Evolutionary conservation across 2,797 vertebrate species (phyloP).

Genomic region (Bovichtus variegatus): DNA sequence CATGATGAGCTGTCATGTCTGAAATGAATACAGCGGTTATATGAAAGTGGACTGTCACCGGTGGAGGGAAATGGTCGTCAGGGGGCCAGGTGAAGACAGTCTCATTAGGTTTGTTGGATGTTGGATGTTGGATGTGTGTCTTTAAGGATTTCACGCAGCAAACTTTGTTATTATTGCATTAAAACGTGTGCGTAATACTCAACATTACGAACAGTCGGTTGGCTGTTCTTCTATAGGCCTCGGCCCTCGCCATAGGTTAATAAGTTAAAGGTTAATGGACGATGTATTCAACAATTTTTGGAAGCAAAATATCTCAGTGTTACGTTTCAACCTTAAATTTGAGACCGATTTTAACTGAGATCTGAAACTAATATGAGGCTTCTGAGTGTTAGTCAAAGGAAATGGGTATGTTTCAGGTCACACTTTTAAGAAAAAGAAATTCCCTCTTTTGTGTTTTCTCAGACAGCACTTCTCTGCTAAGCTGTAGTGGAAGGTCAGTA

Average conservation of each 20-base stretch:
- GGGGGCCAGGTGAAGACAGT: conserved; percentile 25
- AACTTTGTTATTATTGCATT: not conserved
- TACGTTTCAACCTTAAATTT: rapidly evolving
- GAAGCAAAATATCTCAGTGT: not conserved
- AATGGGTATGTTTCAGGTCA: not conserved
- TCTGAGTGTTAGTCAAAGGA: not conserved
- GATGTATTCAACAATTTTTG: not conserved
- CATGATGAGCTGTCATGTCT: conserved; percentile 66
- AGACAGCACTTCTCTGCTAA: not conserved
- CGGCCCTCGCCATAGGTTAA: not conserved
- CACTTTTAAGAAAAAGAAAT: not conserved
- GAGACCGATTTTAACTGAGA: not conserved
- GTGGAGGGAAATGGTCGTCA: conserved; percentile 34
- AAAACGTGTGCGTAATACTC: not conserved
- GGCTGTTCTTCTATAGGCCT: not conserved
- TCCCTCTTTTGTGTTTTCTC: not conserved
- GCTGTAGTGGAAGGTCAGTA: not conserved
- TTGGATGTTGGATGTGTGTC: conserved; percentile 20
- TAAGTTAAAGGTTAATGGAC: not conserved
- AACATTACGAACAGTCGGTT: not conserved
- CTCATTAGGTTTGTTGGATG: conserved; percentile 29
- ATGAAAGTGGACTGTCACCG: conserved; percentile 56
- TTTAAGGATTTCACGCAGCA: not conserved
- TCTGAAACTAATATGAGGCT: not conserved
- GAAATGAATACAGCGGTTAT: conserved; percentile 58